These are phyloP conservation scores for Chymomyza caudatula DNA, from an alignment of 2,888 invertebrate species.

Conservation along the genomic window DNA sequence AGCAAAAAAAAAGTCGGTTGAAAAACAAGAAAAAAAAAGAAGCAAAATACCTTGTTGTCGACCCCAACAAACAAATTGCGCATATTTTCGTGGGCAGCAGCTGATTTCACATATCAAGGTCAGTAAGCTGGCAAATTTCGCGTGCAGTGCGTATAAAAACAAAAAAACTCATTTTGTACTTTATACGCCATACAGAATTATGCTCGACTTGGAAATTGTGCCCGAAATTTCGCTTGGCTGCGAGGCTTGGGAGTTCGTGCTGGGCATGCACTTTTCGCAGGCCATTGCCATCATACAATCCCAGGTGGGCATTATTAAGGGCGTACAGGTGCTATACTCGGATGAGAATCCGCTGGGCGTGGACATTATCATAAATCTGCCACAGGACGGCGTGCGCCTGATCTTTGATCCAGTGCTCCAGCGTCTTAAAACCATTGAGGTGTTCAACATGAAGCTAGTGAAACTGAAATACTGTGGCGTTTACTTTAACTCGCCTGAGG, in stretches of 20 bases:
- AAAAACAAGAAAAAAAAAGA: conserved; percentile 43
- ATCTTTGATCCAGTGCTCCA: conserved; percentile 97
- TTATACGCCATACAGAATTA: conserved; percentile 71
- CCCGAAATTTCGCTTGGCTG: conserved; percentile 97
- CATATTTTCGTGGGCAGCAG: conserved; percentile 65
- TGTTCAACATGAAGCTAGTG: conserved; percentile 97
- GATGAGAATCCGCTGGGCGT: conserved; percentile 96
- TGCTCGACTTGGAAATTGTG: conserved; percentile 97
- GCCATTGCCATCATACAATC: conserved; percentile 97
- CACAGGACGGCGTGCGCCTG: conserved; percentile 96
- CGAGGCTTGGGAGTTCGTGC: conserved; percentile 95
- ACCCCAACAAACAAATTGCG: conserved; percentile 55
- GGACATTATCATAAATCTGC: conserved; percentile 97
- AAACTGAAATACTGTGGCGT: conserved; percentile 96
- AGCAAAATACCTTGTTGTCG: conserved; percentile 35
- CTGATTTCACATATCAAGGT: conserved; percentile 71
- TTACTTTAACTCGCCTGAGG: conserved; percentile 94
- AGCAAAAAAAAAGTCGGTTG: conserved; percentile 38
- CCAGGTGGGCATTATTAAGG: conserved; percentile 95
- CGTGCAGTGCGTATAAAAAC: neutral
- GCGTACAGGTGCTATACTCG: conserved; percentile 97
- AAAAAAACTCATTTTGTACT: neutral
- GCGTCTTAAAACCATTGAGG: conserved; percentile 97
- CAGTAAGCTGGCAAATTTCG: conserved; percentile 54
- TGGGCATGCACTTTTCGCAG: conserved; percentile 99